Evolutionary conservation across 2,797 vertebrate genomes (phyloP).

Genomic region (Podargus strigoides): DNA sequence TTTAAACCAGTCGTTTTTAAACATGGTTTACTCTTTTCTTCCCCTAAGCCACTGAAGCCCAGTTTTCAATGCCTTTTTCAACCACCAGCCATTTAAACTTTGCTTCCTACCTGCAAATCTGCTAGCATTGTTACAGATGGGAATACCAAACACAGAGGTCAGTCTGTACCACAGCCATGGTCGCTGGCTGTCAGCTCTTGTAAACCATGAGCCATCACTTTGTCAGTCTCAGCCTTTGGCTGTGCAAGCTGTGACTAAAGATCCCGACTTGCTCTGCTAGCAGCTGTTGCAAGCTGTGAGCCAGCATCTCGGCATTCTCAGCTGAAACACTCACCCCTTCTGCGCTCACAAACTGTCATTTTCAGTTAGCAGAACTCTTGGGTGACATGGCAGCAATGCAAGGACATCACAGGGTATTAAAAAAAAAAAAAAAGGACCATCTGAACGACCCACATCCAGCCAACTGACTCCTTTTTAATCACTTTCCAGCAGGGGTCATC

Average conservation of each 20-base stretch:
- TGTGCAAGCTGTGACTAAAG: not conserved
- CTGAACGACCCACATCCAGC: not conserved
- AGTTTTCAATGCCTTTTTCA: not conserved
- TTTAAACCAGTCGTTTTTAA: not conserved
- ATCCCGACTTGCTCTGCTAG: not conserved
- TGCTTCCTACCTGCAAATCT: not conserved
- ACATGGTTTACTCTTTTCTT: not conserved
- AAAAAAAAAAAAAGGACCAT: not conserved
- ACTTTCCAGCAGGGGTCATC: not conserved
- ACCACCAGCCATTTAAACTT: no score
- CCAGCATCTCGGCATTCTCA: slow-evolving; percentile 43
- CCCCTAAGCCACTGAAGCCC: not conserved
- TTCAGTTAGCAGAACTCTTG: not conserved
- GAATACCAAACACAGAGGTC: not conserved
- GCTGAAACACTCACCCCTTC: not conserved
- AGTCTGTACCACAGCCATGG: not conserved
- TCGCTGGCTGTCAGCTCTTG: not conserved
- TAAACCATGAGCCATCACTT: not conserved
- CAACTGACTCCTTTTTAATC: slow-evolving; percentile 5
- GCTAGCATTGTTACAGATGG: not conserved
- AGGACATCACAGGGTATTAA: not conserved
- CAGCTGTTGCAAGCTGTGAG: slow-evolving; percentile 32
- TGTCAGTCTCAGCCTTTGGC: not conserved
- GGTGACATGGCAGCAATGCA: not conserved
- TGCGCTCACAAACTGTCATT: not conserved